Base-by-base conservation (phyloP, 2,888 invertebrate species). In the Eupithecia abbreviata region DNA sequence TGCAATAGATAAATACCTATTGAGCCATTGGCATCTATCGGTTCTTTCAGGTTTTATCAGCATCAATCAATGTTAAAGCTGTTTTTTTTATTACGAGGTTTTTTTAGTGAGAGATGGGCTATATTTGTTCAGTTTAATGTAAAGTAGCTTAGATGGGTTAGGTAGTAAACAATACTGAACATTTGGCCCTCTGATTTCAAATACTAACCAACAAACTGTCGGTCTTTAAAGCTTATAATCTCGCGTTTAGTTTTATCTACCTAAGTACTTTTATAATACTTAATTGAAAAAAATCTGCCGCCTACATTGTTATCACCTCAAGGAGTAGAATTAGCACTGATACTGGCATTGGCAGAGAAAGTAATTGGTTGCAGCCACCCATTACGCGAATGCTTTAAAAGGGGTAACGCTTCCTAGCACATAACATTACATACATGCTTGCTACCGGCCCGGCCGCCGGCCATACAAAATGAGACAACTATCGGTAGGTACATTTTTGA, bases 381-480 rank as follows among this genome's bases (percentile, higher is more conserved):
- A 91, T 91, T 87, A 90, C 89, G 81, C 87, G 83, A 90, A 92
- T 91, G 93, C 94, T 94, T 93, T 94, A 91, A 91, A 95, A 93
- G 90, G 87, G 88, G 89, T 88, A 87, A 81, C 84, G 90, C 89
- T 93, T 91, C 92, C 92, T 90, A 85, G 84, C 85, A 84, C 88
- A 78, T 83, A 90, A 88, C 90, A 94, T 89, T 91, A 91, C 91
- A 89, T 90, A 87, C 87, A 87, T 90, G 90, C 86, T 88, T 87
- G 90, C 90, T 87, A 90, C 87, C 45, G 67, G 67, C 43, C 12
- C 88, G 90, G 89, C 87, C 89, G 87, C 86, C 88, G 89, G 87
- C 87, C 84, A 87, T 85, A 85, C 92, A 94, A 89, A 89, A 95
- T 95, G 95, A 93, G 91, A 91, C 92, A 90, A 86, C 88, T 92